Base-by-base conservation (phyloP, 1,140 invertebrate species). In the Drosophila tani region DNA sequence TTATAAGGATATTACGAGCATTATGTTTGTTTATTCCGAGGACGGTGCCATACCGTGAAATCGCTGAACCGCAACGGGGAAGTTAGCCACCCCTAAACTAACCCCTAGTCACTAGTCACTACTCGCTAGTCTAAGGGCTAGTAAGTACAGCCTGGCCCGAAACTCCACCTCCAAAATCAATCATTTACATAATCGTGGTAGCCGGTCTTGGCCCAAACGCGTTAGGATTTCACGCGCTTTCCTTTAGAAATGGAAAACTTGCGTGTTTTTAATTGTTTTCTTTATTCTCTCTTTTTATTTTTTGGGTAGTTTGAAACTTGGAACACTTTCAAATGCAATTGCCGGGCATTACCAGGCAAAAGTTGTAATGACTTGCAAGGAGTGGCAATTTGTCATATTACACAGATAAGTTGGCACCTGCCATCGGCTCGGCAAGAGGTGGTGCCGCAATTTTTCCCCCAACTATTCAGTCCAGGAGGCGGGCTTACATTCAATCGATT, bases 111-210 rank as follows among this genome's bases (percentile, higher is more conserved):
- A 24, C 62, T 50, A 3, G 32, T n/a, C 19, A 49, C 50, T 64
- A 71, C 59, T 60, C 67, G 62, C 43, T 51, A 75, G 49, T 55
- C 68, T 46, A 15, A 53, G 56, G 47, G 58, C 51, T 38, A 62
- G 57, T 50, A 70, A 81, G 82, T 84, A 85, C 81, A 85, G 81
- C 57, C 77, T 73, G 50, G 45, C 43, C 67, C 27, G 55, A 35
- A 35, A 35, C 35, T 53, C 73, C 49, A 47, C 6, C 38, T 41
- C 40, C 55, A 43, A 71, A 81, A 85, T 85, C 82, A 85, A 85
- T 85, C 82, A 85, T 85, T 85, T 81, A 85, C 82, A 81, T 84
- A 84, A 85, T 84, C 73, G 74, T 66, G 51, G 50, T 50, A 24
- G 40, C 62, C 65, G 45, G n/a, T 49, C 27, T 62, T 60, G 29